A percentile compares a stretch with the other conserved stretches of the same genome.
phyloP scores from a whole-genome alignment of 2,113 vertebrate genomes.

The Prinia subflava region DNA sequence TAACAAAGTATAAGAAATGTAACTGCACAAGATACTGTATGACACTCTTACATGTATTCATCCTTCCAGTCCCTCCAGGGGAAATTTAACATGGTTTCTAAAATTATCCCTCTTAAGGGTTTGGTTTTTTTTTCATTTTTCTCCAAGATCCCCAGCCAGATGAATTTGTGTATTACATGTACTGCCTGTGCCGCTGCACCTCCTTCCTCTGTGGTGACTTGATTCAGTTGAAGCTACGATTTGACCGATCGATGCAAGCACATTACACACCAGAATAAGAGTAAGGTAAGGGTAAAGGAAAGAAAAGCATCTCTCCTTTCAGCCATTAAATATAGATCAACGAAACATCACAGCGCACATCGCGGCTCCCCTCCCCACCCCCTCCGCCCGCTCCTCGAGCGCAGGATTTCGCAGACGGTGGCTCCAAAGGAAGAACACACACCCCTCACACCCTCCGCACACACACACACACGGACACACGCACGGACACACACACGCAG shows the following conservation, averaged over 20 bases:
- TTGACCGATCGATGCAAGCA: conserved; percentile 60
- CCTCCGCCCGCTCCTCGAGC: conserved; percentile 26
- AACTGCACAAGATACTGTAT: background rate
- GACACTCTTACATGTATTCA: rapidly evolving
- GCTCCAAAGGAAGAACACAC: conserved; percentile 23
- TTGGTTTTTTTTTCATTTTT: background rate
- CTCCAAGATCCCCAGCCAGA: background rate
- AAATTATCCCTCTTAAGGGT: background rate
- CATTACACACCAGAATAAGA: conserved; percentile 52
- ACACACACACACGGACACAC: background rate
- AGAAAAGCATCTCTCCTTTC: conserved; percentile 64
- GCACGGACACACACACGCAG: background rate
- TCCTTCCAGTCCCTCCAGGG: background rate
- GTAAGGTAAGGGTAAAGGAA: conserved; percentile 37
- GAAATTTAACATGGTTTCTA: background rate
- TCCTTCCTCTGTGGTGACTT: conserved; percentile 56
- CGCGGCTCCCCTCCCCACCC: conserved; percentile 15
- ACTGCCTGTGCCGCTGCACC: conserved; percentile 27
- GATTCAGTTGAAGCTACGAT: conserved; percentile 44
- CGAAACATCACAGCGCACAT: conserved; percentile 30
- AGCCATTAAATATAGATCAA: conserved; percentile 73
- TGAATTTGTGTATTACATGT: background rate
- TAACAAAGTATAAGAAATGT: background rate
- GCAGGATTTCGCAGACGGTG: conserved; percentile 31
- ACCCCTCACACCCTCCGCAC: background rate